These are phyloP conservation scores for Zygogramma bicolorata DNA, from an alignment of 2,888 invertebrate species.

Conservation along the genomic window DNA sequence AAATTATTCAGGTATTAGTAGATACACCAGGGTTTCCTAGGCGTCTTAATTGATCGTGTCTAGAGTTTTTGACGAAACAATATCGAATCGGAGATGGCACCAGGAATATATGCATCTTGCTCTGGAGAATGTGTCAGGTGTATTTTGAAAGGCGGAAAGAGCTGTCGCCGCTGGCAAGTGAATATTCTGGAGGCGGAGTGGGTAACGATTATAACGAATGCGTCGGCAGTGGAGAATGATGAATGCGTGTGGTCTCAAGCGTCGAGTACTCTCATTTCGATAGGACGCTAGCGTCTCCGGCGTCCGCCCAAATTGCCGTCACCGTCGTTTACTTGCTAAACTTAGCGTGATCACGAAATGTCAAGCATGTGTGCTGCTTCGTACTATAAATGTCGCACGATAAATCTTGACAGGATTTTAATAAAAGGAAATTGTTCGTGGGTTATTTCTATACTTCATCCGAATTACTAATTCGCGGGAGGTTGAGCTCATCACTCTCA, in stretches of 20 bases:
- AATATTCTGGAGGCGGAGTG: constrained; percentile 44
- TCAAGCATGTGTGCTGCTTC: constrained; percentile 52
- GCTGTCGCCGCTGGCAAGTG: constrained; percentile 36
- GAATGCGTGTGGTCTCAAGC: constrained; percentile 17
- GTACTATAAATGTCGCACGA: constrained; percentile 44
- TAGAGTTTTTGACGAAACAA: too few relatives aligned
- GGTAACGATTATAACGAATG: constrained; percentile 52
- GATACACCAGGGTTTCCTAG: too few relatives aligned
- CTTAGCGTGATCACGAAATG: constrained; percentile 56
- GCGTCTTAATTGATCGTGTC: too few relatives aligned
- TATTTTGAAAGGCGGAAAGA: constrained; percentile 1
- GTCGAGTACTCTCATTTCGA: constrained; percentile 5
- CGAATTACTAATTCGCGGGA: neutral
- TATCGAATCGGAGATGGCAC: too few relatives aligned
- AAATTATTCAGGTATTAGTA: too few relatives aligned
- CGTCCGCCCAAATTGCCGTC: constrained; percentile 40
- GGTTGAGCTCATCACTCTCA: too few relatives aligned
- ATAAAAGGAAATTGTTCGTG: neutral
- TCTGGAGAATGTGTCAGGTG: neutral
- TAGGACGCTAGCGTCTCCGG: constrained; percentile 6
- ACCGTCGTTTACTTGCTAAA: constrained; percentile 58
- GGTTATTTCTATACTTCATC: neutral
- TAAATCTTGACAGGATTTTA: constrained; percentile 41
- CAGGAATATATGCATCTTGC: too few relatives aligned
- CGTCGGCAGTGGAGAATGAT: constrained; percentile 28